Base-by-base conservation (phyloP, 2,113 vertebrate species). In the Hydrochoerus hydrochaeris region DNA sequence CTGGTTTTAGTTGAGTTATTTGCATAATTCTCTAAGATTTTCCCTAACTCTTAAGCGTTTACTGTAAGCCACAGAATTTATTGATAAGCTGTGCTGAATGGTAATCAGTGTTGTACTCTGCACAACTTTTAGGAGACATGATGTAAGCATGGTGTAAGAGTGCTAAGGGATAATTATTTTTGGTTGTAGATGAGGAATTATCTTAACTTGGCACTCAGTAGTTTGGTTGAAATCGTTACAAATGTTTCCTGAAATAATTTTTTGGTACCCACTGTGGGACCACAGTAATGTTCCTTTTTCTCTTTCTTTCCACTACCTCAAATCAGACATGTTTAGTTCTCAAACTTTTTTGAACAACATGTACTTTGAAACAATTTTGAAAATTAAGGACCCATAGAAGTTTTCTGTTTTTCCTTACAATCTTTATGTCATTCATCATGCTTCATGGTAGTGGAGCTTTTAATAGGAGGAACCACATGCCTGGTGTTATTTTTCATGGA, bases 11-110 rank as follows among this genome's bases (percentile, higher is more conserved):
- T 71, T 30, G 73, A 73, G 60, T 28, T 96, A 44, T 89, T 93
- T n/a, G 38, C n/a, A 84, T 9, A 78, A 63, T 82, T 95, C 58
- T 96, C 7, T 26, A n/a, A 85, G 65, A 80, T 85, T 92, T 92
- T 75, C 28, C 58, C 52, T 90, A 20, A 75, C 44, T 85, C 49
- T 14, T 14, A 60, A 54, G 41, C 69, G 24, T 86, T 86, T 69
- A 57, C 6, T 85, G 52, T 57, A 30, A 60, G 62, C 62, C 69
- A 46, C 12, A n/a, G 5, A 16, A 26, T 84, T 85, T 88, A 62
- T 71, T 46, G 62, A 38, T 75, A 80, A 69, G 67, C 52, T 77
- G 0, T 84, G 80, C 46, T 46, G 83, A 28, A 2, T 67, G 22
- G 13, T 44, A 73, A 63, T 84, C 73, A 63, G 0, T 80, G 63